Evolutionary conservation across 2,113 vertebrate species (phyloP).

Genomic region (Channa argus): DNA sequence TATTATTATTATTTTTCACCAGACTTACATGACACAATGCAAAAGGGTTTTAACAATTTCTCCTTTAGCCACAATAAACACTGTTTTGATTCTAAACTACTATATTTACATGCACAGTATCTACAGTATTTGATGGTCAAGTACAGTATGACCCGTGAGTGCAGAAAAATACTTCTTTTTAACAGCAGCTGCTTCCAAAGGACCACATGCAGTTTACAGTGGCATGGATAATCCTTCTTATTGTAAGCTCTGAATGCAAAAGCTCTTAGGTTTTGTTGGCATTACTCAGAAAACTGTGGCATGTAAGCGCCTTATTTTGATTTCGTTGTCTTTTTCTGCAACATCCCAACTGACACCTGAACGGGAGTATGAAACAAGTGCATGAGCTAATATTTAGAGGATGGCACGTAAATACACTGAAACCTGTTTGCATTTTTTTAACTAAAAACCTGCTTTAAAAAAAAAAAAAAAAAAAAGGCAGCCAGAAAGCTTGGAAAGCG

Average conservation of each 20-base stretch:
- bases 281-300: conserved; percentile 28
- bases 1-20: conserved; percentile 16
- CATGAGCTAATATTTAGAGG: not conserved
- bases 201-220: not conserved
- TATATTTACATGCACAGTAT: conserved; percentile 27
- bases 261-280: not conserved
- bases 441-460: conserved; percentile 23
- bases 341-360: conserved; percentile 17
- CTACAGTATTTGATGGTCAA: not conserved
- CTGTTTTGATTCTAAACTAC: conserved; percentile 25
- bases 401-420: not conserved
- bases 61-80: conserved; percentile 35
- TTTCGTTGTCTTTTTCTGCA: conserved; percentile 31
- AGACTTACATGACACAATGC: conserved; percentile 11
- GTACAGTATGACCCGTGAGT: conserved; percentile 4
- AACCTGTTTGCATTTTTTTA: conserved; percentile 9
- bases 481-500: conserved; percentile 28
- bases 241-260: conserved; percentile 31
- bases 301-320: conserved; percentile 34
- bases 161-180: not conserved
- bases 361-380: conserved; percentile 3
- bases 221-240: conserved; percentile 16
- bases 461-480: not conserved
- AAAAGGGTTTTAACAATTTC: conserved; percentile 13
- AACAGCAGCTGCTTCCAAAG: conserved; percentile 1